Percentiles rank a stretch among this genome's conserved stretches.
Conservation (phyloP, 2,888 invertebrate species). For the Muschampia plurimacula region DNA sequence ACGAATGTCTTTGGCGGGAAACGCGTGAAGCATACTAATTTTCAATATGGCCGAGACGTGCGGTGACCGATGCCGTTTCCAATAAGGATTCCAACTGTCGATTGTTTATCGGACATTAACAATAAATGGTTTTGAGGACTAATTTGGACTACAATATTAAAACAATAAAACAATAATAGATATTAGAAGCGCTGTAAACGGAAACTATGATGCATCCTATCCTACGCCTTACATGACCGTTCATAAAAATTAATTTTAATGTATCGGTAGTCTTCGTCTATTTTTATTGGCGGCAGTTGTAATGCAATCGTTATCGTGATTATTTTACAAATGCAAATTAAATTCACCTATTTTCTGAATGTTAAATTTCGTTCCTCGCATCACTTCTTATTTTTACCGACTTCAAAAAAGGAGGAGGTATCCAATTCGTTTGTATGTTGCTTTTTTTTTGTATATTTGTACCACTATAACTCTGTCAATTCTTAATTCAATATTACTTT, state of each 20-base stretch:
- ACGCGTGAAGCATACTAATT: conserved; percentile 72
- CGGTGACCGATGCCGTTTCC: conserved; percentile 57
- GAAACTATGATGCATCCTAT: conserved; percentile 27
- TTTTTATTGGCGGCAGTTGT: conserved; percentile 21
- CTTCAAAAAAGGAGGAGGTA: too few relatives aligned
- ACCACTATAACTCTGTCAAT: too few relatives aligned
- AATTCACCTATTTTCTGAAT: not conserved
- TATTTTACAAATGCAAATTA: conserved; percentile 32
- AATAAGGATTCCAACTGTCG: conserved; percentile 56
- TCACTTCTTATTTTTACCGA: too few relatives aligned
- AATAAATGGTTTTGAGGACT: conserved; percentile 70
- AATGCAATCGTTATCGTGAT: conserved; percentile 29
- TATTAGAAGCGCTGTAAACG: conserved; percentile 36
- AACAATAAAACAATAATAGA: conserved; percentile 40
- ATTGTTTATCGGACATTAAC: conserved; percentile 65
- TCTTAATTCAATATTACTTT: too few relatives aligned
- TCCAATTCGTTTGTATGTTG: too few relatives aligned
- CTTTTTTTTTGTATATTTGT: too few relatives aligned
- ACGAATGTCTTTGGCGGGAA: conserved; percentile 77
- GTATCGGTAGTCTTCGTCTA: not conserved
- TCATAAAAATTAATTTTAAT: conserved; percentile 30
- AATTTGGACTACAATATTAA: conserved; percentile 58
- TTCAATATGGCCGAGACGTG: conserved; percentile 61
- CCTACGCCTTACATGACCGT: conserved; percentile 18
- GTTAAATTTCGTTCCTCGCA: too few relatives aligned